Evolutionary conservation across 2,113 vertebrate species (phyloP).

Genomic region (Todiramphus chloris): DNA sequence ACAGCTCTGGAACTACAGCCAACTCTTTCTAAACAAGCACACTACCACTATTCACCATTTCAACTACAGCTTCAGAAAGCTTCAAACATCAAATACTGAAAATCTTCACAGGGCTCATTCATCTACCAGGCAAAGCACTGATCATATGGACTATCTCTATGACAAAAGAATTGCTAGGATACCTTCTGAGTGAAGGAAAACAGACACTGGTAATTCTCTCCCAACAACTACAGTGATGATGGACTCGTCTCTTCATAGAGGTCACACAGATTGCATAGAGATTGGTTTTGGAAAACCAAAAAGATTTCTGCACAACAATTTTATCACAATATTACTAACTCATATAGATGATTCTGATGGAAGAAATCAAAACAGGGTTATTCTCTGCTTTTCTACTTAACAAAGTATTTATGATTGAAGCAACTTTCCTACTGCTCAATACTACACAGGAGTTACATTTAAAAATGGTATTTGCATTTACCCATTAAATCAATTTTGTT

Average conservation of each 20-base stretch:
- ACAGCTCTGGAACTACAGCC: background rate
- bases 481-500: background rate
- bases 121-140: conserved; percentile 50
- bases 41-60: background rate
- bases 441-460: background rate
- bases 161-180: conserved; percentile 44
- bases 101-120: conserved; percentile 4
- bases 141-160: conserved; percentile 31
- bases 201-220: conserved; percentile 49
- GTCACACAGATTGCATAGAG: conserved; percentile 47
- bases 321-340: conserved; percentile 50
- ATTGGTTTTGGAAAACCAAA: conserved; percentile 51
- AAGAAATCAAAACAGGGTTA: conserved; percentile 58
- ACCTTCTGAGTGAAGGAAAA: conserved; percentile 49
- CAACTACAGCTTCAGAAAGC: background rate
- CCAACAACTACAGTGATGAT: conserved; percentile 46
- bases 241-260: conserved; percentile 43
- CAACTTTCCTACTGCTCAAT: background rate
- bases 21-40: background rate
- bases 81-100: background rate
- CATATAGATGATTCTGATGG: conserved; percentile 42
- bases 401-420: background rate
- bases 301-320: conserved; percentile 44
- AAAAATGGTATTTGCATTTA: background rate
- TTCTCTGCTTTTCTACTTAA: background rate